These are phyloP conservation scores for Peromyscus nudipes DNA, from an alignment of 2,797 vertebrate species.

Conservation along the genomic window DNA sequence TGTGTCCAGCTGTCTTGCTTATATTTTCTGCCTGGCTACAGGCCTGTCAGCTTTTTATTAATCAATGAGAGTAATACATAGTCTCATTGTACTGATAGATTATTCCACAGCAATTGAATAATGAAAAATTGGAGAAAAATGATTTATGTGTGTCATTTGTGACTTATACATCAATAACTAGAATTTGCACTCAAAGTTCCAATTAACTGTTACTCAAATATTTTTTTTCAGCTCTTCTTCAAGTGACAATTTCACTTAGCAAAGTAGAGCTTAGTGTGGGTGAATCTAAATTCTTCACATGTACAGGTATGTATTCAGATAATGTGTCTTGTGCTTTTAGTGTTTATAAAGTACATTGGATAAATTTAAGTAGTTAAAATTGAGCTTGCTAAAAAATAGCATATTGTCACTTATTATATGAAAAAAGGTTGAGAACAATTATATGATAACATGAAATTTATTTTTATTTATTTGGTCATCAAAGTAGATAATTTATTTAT, in stretches of 20 bases:
- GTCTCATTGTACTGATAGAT: no score
- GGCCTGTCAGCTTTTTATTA: no score
- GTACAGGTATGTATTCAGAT: constrained; percentile 93
- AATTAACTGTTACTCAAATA: constrained; percentile 69
- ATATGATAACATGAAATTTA: background rate
- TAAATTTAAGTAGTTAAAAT: background rate
- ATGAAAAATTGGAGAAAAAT: background rate
- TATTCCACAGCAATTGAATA: background rate
- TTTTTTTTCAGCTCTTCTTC: constrained; percentile 94
- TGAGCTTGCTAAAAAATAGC: background rate
- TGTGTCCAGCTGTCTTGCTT: no score
- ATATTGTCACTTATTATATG: background rate
- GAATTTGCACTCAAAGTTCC: background rate
- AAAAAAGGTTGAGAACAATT: background rate
- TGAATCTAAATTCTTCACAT: constrained; percentile 99
- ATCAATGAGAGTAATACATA: no score
- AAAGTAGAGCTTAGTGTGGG: constrained; percentile 99
- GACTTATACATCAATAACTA: background rate
- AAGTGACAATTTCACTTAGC: constrained; percentile 98
- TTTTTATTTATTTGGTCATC: constrained; percentile 16
- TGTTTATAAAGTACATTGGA: background rate
- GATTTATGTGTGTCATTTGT: background rate
- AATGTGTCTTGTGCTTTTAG: background rate
- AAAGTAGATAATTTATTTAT: constrained; percentile 25
- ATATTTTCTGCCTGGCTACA: no score